Evolutionary conservation across 1,140 invertebrate species (phyloP).

Genomic region (Saxidomus purpurata): DNA sequence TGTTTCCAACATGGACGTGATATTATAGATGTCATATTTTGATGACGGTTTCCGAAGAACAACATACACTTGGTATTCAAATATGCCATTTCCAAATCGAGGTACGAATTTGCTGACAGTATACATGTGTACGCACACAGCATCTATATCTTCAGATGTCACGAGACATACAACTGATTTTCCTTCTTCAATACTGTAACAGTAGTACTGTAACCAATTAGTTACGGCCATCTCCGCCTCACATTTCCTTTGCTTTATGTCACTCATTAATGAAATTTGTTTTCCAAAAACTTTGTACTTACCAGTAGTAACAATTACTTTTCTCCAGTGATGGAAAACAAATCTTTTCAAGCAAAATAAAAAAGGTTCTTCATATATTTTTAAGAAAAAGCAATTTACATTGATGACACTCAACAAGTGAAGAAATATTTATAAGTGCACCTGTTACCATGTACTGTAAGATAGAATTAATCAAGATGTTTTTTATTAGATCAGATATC

Average conservation of each 20-base stretch:
- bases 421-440: too few species aligned
- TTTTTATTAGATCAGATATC: too few species aligned
- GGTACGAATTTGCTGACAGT: neutral
- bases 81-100: neutral
- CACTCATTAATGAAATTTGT: neutral
- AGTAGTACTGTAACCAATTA: neutral
- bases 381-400: too few species aligned
- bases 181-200: too few species aligned
- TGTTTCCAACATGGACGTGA: neutral
- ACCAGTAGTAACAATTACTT: too few species aligned
- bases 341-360: too few species aligned
- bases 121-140: slow-evolving; percentile 17
- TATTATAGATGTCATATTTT: slow-evolving; percentile 16
- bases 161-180: neutral
- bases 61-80: slow-evolving; percentile 17
- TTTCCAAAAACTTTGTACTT: neutral
- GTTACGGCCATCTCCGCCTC: slow-evolving; percentile 25
- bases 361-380: too few species aligned
- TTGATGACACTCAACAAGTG: too few species aligned
- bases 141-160: neutral
- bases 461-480: too few species aligned
- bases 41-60: neutral
- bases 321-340: too few species aligned
- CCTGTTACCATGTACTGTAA: too few species aligned
- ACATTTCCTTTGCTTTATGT: neutral